Evolutionary conservation across 1,140 invertebrate genomes (phyloP).

Genomic region (Drosophila watanabei): DNA sequence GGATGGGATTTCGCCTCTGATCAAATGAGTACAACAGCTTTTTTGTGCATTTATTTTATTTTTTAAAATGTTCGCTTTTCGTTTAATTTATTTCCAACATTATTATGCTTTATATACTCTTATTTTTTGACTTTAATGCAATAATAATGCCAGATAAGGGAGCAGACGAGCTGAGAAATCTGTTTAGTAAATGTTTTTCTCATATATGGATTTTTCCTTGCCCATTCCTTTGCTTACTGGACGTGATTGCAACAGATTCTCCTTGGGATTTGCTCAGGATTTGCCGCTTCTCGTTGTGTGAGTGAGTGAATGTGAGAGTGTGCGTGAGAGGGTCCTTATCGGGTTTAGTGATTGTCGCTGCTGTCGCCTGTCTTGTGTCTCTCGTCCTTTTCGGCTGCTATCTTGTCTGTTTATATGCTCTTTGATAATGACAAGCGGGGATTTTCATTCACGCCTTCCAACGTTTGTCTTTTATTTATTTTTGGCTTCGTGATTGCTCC

Average conservation of each 20-base stretch:
- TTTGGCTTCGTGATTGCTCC: conserved; percentile 24
- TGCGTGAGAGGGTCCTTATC: conserved; percentile 41
- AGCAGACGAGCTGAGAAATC: conserved; percentile 28
- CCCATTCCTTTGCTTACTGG: not conserved
- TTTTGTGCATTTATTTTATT: conserved; percentile 39
- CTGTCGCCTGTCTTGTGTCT: conserved; percentile 37
- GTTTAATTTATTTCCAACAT: not conserved
- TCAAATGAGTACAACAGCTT: conserved; percentile 66
- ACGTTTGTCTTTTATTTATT: not conserved
- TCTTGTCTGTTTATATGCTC: conserved; percentile 30
- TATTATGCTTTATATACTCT: conserved; percentile 5
- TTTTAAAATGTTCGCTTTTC: conserved; percentile 13
- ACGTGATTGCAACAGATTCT: conserved; percentile 73
- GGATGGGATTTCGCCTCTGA: conserved; percentile 7
- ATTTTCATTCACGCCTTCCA: conserved; percentile 38
- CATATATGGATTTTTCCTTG: not conserved
- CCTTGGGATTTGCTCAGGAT: conserved; percentile 55
- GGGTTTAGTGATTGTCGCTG: conserved; percentile 40
- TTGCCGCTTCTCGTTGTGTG: conserved; percentile 25
- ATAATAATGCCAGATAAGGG: conserved; percentile 50
- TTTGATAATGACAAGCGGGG: conserved; percentile 52
- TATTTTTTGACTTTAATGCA: conserved; percentile 60
- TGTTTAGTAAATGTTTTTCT: conserved; percentile 38
- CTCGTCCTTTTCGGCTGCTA: conserved; percentile 31
- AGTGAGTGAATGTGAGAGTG: not conserved